Evolutionary conservation across 2,113 vertebrate species (phyloP).

Genomic region (Lanius collurio): DNA sequence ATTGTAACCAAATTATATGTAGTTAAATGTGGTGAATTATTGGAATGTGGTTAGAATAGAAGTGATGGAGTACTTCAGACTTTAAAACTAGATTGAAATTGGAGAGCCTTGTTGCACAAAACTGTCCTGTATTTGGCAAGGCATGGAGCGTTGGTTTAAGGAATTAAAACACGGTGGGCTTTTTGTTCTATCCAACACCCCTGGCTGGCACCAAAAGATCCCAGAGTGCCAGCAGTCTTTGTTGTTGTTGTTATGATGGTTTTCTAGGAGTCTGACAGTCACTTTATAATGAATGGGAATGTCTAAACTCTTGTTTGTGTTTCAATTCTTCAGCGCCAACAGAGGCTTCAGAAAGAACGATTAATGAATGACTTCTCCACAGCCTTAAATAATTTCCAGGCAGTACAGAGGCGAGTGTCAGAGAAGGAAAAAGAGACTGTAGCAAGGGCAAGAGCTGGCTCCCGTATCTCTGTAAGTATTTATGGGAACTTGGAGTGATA

Average conservation of each 20-base stretch:
- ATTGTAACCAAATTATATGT: background rate
- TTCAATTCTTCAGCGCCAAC: constrained; percentile 83
- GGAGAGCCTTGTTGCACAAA: background rate
- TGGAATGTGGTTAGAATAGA: background rate
- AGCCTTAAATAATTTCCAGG: constrained; percentile 93
- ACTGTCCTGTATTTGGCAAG: background rate
- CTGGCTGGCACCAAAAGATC: background rate
- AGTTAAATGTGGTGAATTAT: background rate
- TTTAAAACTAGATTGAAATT: background rate
- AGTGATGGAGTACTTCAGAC: background rate
- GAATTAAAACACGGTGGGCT: background rate
- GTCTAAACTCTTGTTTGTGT: background rate
- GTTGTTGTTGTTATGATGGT: background rate
- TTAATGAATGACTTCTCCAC: constrained; percentile 96
- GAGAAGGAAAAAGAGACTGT: constrained; percentile 92
- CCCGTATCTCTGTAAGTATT: constrained; percentile 86
- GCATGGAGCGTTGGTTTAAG: background rate
- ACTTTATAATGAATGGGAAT: background rate
- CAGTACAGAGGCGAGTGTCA: constrained; percentile 86
- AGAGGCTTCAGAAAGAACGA: constrained; percentile 93
- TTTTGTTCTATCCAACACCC: background rate
- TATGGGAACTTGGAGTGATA: background rate
- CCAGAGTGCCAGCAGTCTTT: background rate
- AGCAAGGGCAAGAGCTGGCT: constrained; percentile 88
- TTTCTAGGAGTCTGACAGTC: background rate